A percentile compares a stretch with the other conserved stretches of the same genome.
phyloP scores from a whole-genome alignment of 2,113 vertebrate genomes.

The Cygnus atratus region DNA sequence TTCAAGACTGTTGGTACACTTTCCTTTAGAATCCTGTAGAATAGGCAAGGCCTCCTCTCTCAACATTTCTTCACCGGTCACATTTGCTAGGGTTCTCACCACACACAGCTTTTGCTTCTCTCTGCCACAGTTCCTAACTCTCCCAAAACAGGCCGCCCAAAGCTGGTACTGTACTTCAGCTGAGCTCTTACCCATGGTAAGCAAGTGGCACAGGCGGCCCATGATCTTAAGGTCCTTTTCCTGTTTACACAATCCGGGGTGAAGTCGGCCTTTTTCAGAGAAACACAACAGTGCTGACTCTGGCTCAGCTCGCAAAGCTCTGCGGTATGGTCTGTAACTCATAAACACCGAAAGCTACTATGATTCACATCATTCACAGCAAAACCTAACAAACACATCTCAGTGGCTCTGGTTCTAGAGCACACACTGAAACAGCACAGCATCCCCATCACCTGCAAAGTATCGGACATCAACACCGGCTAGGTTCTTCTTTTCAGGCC shows the following conservation, averaged over 20 bases:
- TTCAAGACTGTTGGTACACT: not conserved
- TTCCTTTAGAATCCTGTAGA: not conserved
- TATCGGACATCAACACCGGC: rapidly evolving
- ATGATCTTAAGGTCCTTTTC: rapidly evolving
- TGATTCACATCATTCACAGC: not conserved
- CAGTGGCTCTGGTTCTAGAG: not conserved
- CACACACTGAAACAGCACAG: not conserved
- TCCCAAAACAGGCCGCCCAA: not conserved
- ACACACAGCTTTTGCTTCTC: not conserved
- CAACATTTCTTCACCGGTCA: not conserved
- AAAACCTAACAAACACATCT: not conserved
- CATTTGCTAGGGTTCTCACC: not conserved
- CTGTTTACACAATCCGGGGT: not conserved
- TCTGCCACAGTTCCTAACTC: not conserved
- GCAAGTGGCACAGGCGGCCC: not conserved
- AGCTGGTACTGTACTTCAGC: rapidly evolving
- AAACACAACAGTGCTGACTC: not conserved
- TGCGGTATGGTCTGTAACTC: not conserved
- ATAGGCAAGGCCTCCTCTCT: not conserved
- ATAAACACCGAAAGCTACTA: not conserved
- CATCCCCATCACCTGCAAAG: not conserved
- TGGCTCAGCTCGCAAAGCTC: not conserved
- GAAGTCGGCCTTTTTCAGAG: not conserved
- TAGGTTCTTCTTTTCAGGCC: not conserved
- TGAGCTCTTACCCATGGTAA: not conserved